Evolutionary conservation across 2,113 vertebrate genomes (phyloP).

Genomic region (Notiomystis cincta): DNA sequence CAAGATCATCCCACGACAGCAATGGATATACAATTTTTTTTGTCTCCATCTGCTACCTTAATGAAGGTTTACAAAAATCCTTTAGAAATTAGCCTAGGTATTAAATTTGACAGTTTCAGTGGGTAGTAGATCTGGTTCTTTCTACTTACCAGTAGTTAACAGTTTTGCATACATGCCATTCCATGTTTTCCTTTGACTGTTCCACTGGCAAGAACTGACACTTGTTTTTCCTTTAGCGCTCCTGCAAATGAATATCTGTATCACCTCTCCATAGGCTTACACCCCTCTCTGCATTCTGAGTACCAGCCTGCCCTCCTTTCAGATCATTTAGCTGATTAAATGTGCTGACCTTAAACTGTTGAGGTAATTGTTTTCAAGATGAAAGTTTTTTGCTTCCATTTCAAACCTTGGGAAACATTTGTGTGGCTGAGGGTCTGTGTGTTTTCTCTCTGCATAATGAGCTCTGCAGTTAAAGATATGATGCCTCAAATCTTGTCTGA

Average conservation of each 20-base stretch:
- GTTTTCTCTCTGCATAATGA: neutral
- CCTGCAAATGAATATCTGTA: neutral
- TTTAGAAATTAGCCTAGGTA: neutral
- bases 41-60: neutral
- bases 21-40: accelerated
- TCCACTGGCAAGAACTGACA: neutral
- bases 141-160: neutral
- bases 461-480: neutral
- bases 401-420: neutral
- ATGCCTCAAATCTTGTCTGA: neutral
- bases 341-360: neutral
- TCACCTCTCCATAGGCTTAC: neutral
- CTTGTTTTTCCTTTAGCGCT: neutral
- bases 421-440: neutral
- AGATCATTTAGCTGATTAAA: neutral
- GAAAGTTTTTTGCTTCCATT: neutral
- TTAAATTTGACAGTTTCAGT: neutral
- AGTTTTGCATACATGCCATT: neutral
- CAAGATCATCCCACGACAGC: too few species aligned
- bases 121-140: neutral
- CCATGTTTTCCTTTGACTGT: neutral
- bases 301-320: neutral
- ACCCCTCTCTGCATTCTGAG: neutral
- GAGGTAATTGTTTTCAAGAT: neutral
- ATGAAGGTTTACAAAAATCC: neutral